Evolutionary conservation across 2,888 invertebrate genomes (phyloP).

Genomic region (Anoplius nigerrimus): DNA sequence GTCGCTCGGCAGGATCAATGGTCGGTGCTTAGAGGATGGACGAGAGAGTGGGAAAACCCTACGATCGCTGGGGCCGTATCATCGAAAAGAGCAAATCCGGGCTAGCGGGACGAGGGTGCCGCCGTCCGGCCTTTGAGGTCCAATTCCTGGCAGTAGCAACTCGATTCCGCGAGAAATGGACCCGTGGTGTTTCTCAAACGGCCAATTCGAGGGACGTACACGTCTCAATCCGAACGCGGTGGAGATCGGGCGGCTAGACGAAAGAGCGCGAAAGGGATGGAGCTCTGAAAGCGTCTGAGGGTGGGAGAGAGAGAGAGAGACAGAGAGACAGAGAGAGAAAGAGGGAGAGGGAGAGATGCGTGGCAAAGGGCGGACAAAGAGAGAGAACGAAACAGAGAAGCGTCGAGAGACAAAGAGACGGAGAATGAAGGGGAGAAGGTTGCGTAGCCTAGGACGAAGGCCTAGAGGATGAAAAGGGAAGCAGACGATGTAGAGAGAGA

Average conservation of each 20-base stretch:
- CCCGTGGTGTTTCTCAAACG: constrained; percentile 36
- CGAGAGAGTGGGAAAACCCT: too few species aligned
- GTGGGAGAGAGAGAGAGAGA: not conserved
- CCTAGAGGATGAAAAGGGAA: constrained; percentile 1
- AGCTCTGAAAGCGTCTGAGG: too few species aligned
- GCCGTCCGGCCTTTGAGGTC: constrained; percentile 25
- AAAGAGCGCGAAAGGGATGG: too few species aligned
- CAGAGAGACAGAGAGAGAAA: not conserved
- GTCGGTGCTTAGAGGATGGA: too few species aligned
- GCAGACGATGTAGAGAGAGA: not conserved
- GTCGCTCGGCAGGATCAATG: too few species aligned
- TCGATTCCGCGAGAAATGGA: constrained; percentile 42
- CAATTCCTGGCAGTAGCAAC: constrained; percentile 37
- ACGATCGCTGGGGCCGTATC: not conserved
- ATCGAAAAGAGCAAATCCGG: constrained; percentile 3
- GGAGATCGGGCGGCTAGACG: not conserved
- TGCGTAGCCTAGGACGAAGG: too few species aligned
- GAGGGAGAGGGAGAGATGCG: not conserved
- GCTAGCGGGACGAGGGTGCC: not conserved
- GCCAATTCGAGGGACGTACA: constrained; percentile 35
- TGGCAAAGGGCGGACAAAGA: not conserved
- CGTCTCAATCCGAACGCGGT: not conserved
- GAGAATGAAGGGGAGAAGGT: not conserved
- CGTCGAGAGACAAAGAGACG: not conserved
- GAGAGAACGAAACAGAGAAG: not conserved